Conservation (phyloP, 2,888 invertebrate species). For the Acanthosepion esculentum region DNA sequence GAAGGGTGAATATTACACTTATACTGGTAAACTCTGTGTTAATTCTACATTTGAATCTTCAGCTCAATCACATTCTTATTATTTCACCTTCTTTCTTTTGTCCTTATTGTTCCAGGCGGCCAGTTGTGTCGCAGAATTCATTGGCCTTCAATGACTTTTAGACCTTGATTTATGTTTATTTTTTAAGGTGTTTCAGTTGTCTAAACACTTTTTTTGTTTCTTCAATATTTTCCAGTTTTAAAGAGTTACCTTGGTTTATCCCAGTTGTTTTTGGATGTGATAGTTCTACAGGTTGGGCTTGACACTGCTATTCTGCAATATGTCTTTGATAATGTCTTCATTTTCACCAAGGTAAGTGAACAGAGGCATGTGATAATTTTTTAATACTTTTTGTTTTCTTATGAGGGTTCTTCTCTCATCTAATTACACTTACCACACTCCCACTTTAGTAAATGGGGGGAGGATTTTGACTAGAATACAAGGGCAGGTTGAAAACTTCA, state of each 20-base stretch:
- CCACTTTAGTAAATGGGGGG: too few species aligned
- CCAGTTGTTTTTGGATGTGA: not conserved
- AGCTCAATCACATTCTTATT: too few species aligned
- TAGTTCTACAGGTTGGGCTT: not conserved
- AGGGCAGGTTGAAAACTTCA: too few species aligned
- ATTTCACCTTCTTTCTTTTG: too few species aligned
- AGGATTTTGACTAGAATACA: too few species aligned
- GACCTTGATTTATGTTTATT: not conserved
- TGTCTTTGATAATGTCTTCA: not conserved
- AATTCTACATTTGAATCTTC: too few species aligned
- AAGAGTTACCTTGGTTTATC: not conserved
- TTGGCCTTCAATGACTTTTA: not conserved
- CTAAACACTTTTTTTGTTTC: not conserved
- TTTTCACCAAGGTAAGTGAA: not conserved
- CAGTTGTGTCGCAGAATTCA: not conserved
- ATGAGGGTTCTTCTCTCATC: not conserved
- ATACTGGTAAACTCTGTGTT: too few species aligned
- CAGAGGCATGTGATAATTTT: not conserved
- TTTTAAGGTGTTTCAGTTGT: not conserved
- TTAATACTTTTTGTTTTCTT: not conserved
- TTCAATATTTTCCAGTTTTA: not conserved
- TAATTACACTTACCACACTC: too few species aligned
- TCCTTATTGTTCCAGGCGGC: too few species aligned
- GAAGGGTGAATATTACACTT: too few species aligned
- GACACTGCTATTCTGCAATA: not conserved